Evolutionary conservation across 2,888 invertebrate species (phyloP), one percentile per base, ranked within the genome.

Genomic region (Beris chalybata): DNA sequence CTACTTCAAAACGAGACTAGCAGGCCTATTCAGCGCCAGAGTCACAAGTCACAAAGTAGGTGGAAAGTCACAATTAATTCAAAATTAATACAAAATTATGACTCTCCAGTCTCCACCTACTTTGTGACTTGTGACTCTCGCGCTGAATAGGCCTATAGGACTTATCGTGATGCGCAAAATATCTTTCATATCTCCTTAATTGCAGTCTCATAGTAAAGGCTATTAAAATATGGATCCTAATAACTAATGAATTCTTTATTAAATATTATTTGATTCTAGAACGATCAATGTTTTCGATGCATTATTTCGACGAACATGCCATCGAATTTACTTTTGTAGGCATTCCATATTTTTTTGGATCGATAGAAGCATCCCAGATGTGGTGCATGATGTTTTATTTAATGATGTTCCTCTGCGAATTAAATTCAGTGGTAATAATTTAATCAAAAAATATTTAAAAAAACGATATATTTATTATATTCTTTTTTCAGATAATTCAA

Each of bases 321-420:
- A 13, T 45, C 29, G 64, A 64, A 64, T 54, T 47, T 32, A 6
- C 88, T 15, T 89, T 89, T 76, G 81, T 89, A 56, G 88, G 88
- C 0, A 89, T 89, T 76, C 89, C 90, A 5, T 86, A 89, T 66
- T 89, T 89, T 0, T 86, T 89, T 12, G 79, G 86, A 11, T 84
- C 88, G 84, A 82, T 90, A 77, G 89, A 89, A 0, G 85, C 85
- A 72, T 85, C 91, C 0, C 89, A 91, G 71, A 77, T 91, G 13
- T 92, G 91, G 91, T 86, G 91, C 0, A 76, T 91, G 2, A 79
- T 89, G 0, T 92, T 91, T 78, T 91, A 90, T 77, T 77, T 86
- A 0, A 92, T 92, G 91, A 78, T 92, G 31, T 87, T 90, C 76
- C 84, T 91, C 73, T 72, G 85, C 89, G 71, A 87, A 85, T 71